Base-by-base conservation (phyloP, 2,888 invertebrate genomes). In the Idaea biselata region DNA sequence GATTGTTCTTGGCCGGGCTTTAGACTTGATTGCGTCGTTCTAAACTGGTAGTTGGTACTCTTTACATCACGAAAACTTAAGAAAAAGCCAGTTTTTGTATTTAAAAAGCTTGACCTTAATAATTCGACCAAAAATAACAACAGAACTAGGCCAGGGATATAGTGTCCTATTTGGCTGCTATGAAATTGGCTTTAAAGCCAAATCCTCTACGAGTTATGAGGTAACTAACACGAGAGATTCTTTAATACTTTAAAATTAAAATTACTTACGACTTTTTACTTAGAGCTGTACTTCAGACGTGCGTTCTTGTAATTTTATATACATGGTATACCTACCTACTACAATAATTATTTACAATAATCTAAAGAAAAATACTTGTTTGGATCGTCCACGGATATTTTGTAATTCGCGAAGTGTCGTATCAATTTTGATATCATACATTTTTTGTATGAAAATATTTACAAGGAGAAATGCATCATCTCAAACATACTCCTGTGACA, bases 131-230 rank as follows among this genome's bases (percentile, higher is more conserved):
- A 74, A 76, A 75, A 75, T 75, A 67, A 71, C 65, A 63, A 60
- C 63, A 81, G 81, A 76, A 44, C 44, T 77, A 68, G 84, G 84
- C 85, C 83, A 86, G 75, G 80, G 81, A 80, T 82, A 76, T 76
- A 76, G 77, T 76, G 80, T 76, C 78, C 80, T 78, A 86, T 79
- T 87, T 86, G 83, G 83, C 84, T 80, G 63, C 44, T 60, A 44
- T 66, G 63, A 66, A 66, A 67, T 67, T 66, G 68, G 68, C 68
- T 68, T 61, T 65, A 65, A 64, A 63, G 71, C 71, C 69, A 71
- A 71, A 67, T 69, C 63, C 69, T 67, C 58, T 62, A 63, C 44
- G 56, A 56, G 18, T 62, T 62, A 58, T 63, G 67, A 64, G 58
- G 62, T 61, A 60, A 55, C 62, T 58, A 44, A 44, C 44, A 44